These are phyloP conservation scores for Disparrhopalites patrizii DNA, from an alignment of 2,888 invertebrate species.

Conservation along the genomic window DNA sequence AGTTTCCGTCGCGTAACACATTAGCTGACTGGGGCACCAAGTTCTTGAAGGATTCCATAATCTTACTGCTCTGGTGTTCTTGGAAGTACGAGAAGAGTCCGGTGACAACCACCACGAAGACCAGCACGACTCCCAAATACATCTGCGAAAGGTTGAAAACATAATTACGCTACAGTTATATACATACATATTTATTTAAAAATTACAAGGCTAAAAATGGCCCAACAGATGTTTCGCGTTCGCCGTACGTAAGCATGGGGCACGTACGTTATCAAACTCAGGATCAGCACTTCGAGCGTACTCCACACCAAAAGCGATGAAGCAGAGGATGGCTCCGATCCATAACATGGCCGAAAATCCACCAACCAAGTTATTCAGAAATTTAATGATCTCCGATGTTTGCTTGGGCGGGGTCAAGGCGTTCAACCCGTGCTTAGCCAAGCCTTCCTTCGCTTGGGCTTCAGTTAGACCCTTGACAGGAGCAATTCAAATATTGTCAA, in stretches of 20 bases:
- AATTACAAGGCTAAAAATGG: too few species aligned
- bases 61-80: slow-evolving; percentile 41
- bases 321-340: slow-evolving; percentile 70
- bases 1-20: slow-evolving; percentile 52
- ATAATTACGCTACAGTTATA: neutral
- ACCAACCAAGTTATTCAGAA: slow-evolving; percentile 64
- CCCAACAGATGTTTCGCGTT: too few species aligned
- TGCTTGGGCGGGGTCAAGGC: slow-evolving; percentile 68
- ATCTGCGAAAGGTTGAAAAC: too few species aligned
- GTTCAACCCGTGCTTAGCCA: slow-evolving; percentile 65
- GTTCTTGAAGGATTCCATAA: slow-evolving; percentile 47
- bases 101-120: slow-evolving; percentile 51
- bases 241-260: too few species aligned
- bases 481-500: neutral
- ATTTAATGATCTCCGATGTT: slow-evolving; percentile 67
- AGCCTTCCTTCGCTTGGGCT: slow-evolving; percentile 58
- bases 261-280: slow-evolving; percentile 24
- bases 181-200: too few species aligned
- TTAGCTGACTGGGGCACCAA: slow-evolving; percentile 49
- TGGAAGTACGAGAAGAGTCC: slow-evolving; percentile 59
- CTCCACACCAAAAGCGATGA: slow-evolving; percentile 60
- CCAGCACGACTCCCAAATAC: slow-evolving; percentile 38
- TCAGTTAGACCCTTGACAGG: slow-evolving; percentile 61
- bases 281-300: slow-evolving; percentile 30
- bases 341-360: slow-evolving; percentile 78